Percentiles rank a stretch among this genome's conserved stretches.
Conservation (phyloP, 2,113 vertebrate genomes). For the Argyrosomus japonicus region DNA sequence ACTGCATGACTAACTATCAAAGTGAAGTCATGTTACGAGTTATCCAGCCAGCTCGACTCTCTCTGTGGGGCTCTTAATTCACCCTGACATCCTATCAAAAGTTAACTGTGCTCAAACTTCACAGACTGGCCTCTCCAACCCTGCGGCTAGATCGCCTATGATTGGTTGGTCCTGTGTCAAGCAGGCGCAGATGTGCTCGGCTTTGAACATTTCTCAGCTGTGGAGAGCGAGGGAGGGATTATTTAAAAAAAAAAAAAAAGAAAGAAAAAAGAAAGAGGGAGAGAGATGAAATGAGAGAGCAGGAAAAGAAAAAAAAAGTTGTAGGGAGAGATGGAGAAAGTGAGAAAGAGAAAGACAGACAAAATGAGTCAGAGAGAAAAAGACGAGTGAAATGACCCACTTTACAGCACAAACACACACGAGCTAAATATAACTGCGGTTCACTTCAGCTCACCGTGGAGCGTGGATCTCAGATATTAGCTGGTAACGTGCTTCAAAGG, state of each 20-base stretch:
- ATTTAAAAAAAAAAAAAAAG: not conserved
- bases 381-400: constrained; percentile 68
- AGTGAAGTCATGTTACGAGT: constrained; percentile 39
- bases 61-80: constrained; percentile 53
- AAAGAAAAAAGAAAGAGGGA: not conserved
- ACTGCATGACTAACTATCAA: constrained; percentile 22
- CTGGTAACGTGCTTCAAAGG: constrained; percentile 68
- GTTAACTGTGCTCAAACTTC: constrained; percentile 65
- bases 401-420: constrained; percentile 57
- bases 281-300: constrained; percentile 10
- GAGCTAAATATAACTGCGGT: constrained; percentile 69
- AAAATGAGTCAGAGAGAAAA: constrained; percentile 43
- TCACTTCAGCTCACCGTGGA: constrained; percentile 53
- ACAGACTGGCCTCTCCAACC: constrained; percentile 35
- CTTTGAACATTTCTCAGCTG: constrained; percentile 61
- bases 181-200: constrained; percentile 49
- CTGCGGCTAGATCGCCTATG: constrained; percentile 22
- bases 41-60: constrained; percentile 26
- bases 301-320: constrained; percentile 19
- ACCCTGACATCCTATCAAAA: constrained; percentile 70
- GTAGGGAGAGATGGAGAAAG: constrained; percentile 19
- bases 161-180: constrained; percentile 43
- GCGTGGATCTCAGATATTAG: constrained; percentile 42
- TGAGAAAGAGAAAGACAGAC: constrained; percentile 25
- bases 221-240: constrained; percentile 5